Evolutionary conservation across 2,888 invertebrate genomes (phyloP).

Genomic region (Metopia argyrocephala): DNA sequence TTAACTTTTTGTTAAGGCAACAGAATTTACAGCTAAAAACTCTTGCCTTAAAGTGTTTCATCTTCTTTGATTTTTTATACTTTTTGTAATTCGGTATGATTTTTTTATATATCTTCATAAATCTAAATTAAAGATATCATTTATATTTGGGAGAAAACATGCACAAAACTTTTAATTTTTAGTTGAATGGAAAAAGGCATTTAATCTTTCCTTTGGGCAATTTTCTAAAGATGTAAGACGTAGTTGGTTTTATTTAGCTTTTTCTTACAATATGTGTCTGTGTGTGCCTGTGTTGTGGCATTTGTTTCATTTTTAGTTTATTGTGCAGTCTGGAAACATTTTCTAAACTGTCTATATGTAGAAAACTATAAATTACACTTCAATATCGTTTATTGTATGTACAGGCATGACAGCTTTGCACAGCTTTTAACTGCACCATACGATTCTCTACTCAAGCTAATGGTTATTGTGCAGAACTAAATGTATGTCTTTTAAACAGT

Average conservation of each 20-base stretch:
- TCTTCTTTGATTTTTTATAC: neutral
- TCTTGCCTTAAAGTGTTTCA: neutral
- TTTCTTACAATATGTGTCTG: neutral
- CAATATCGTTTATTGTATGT: slow-evolving; percentile 51
- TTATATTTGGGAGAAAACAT: slow-evolving; percentile 32
- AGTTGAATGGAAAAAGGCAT: slow-evolving; percentile 36
- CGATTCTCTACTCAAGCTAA: neutral
- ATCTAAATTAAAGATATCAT: slow-evolving; percentile 35
- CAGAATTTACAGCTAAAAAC: neutral
- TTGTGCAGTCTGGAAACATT: slow-evolving; percentile 14
- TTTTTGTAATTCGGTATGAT: neutral
- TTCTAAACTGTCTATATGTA: slow-evolving; percentile 38
- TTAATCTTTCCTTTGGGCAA: slow-evolving; percentile 47
- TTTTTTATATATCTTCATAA: slow-evolving; percentile 14
- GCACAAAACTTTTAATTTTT: slow-evolving; percentile 48
- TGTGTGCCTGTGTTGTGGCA: neutral
- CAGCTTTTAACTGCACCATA: neutral
- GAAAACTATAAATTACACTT: slow-evolving; percentile 58
- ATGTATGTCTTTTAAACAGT: neutral
- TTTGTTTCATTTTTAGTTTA: neutral
- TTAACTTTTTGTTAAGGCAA: neutral
- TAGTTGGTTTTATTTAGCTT: slow-evolving; percentile 27
- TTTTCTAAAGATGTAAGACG: slow-evolving; percentile 41
- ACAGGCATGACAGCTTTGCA: slow-evolving; percentile 34
- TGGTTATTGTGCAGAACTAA: neutral